phyloP scores from a whole-genome alignment of 2,797 vertebrate species.

The Toxotes lorentzi region DNA sequence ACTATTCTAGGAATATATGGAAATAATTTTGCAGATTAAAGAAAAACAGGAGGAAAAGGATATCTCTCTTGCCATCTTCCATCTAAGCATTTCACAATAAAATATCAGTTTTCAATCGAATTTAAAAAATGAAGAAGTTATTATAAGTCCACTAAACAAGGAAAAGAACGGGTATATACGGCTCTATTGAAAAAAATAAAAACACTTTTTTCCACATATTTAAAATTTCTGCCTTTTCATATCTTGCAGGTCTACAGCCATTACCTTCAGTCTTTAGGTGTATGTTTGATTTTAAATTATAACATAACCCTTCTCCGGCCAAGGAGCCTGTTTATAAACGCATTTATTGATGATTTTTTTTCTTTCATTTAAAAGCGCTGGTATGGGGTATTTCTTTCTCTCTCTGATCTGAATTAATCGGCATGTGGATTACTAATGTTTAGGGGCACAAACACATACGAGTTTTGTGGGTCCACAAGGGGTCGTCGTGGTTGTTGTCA shows the following conservation, averaged over 20 bases:
- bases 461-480: conserved; percentile 70
- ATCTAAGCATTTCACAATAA: not conserved
- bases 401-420: too few relatives aligned
- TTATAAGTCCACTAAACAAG: too few relatives aligned
- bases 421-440: too few relatives aligned
- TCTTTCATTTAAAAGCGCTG: not conserved
- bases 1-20: not conserved
- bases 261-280: too few relatives aligned
- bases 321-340: not conserved
- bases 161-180: not conserved
- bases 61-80: not conserved
- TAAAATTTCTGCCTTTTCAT: not conserved
- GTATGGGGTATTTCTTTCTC: accelerated
- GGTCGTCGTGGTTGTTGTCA: conserved; percentile 72
- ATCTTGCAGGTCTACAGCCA: not conserved
- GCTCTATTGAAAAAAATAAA: not conserved
- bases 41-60: not conserved
- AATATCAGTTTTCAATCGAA: not conserved
- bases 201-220: not conserved
- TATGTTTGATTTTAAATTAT: not conserved
- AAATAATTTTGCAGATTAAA: not conserved
- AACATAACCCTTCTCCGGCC: not conserved
- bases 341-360: too few relatives aligned
- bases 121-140: not conserved
- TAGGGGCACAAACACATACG: not conserved